phyloP scores from a whole-genome alignment of 2,797 vertebrate species.

The Huso huso region DNA sequence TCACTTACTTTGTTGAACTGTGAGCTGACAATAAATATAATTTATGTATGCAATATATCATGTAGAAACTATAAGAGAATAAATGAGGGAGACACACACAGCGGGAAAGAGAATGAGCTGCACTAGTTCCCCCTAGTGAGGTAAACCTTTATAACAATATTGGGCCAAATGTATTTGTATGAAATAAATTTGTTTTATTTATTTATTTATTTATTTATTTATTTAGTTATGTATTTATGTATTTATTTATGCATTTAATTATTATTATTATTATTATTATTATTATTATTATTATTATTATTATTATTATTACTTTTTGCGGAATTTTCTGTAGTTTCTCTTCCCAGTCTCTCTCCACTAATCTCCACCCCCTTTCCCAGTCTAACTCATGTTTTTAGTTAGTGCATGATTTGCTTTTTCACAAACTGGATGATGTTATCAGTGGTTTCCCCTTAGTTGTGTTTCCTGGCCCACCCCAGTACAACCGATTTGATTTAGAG shows the following conservation, averaged over 20 bases:
- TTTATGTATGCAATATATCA: too few relatives aligned
- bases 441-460: slow-evolving; percentile 24
- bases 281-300: too few relatives aligned
- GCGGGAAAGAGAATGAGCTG: slow-evolving; percentile 5
- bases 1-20: too few relatives aligned
- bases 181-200: too few relatives aligned
- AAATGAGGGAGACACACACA: too few relatives aligned
- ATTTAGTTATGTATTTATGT: too few relatives aligned
- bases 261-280: too few relatives aligned
- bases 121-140: slow-evolving; percentile 26
- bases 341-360: slow-evolving; percentile 17
- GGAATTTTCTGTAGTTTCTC: slow-evolving; percentile 1
- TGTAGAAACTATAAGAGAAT: too few relatives aligned
- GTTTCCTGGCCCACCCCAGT: slow-evolving; percentile 23
- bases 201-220: too few relatives aligned
- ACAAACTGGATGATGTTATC: slow-evolving; percentile 30
- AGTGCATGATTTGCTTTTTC: slow-evolving; percentile 22
- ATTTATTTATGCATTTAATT: too few relatives aligned
- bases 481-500: slow-evolving; percentile 13
- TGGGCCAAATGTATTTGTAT: too few relatives aligned
- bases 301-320: background rate
- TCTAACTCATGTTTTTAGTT: slow-evolving; percentile 13
- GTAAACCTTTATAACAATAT: slow-evolving; percentile 23
- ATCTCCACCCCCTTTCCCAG: slow-evolving; percentile 11
- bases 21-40: too few relatives aligned